Evolutionary conservation across 2,888 invertebrate species (phyloP), one percentile per base, ranked within the genome.

Genomic region (Rhodophaea formosa): DNA sequence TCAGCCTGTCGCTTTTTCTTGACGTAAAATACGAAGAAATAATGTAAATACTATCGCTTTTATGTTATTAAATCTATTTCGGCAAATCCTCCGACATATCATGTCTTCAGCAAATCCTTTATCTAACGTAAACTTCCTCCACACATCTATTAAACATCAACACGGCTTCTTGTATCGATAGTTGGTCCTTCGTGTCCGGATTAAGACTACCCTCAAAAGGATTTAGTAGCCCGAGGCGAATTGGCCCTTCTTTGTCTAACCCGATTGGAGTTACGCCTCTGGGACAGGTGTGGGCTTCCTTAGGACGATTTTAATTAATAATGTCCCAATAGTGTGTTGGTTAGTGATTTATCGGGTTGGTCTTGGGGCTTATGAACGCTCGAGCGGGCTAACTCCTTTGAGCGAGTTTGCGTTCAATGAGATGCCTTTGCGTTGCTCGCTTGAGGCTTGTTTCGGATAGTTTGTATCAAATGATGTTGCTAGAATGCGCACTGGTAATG

Each of bases 201-300:
- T 88, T 86, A 82, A 69, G 66, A 68, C 69, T 65, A 79, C 79
- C 81, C 80, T 79, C 81, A 75, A 75, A 79, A 83, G 85, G 83
- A 81, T 82, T 84, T 84, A 69, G 69, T 69, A 69, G 82, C 86
- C 83, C 76, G 73, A 72, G 77, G 87, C 84, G 80, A 80, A 80
- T 77, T 75, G 74, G 77, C 68, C 79, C 72, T 74, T 77, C 81
- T 82, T 80, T 79, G 83, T 80, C 77, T 79, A 76, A 79, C 73
- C 79, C 77, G 79, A 81, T 80, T 74, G 78, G 75, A 67, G 67
- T 64, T 64, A 64, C 75, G 75, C 81, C 80, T 79, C 59, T 75
- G 86, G 88, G 88, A 86, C 86, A 88, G 86, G 87, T 87, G 84
- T 70, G 78, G 83, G 83, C 79, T 82, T 84, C 82, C 81, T 82